Evolutionary conservation across 2,113 vertebrate genomes (phyloP).

Genomic region (Sapajus apella): DNA sequence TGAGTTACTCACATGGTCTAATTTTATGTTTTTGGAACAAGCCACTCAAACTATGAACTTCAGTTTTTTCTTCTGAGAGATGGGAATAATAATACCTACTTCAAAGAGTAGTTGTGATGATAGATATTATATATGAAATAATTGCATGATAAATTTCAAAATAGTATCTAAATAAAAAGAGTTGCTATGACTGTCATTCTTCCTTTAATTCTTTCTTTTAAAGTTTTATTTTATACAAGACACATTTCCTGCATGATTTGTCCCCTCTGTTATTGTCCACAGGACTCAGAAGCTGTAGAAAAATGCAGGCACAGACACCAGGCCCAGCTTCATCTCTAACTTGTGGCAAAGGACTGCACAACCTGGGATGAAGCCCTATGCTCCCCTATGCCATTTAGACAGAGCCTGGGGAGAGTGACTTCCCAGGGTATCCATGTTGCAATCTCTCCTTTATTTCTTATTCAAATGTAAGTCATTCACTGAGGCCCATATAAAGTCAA

Average conservation of each 20-base stretch:
- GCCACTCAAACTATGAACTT: neutral
- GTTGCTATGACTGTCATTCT: neutral
- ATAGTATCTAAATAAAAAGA: neutral
- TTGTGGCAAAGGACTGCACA: too few relatives aligned
- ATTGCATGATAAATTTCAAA: neutral
- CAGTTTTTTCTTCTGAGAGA: neutral
- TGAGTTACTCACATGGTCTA: neutral
- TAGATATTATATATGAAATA: neutral
- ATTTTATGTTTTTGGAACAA: slow-evolving; percentile 25
- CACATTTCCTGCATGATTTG: too few relatives aligned
- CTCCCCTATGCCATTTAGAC: too few relatives aligned
- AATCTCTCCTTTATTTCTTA: neutral
- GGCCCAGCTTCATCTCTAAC: too few relatives aligned
- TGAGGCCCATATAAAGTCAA: neutral
- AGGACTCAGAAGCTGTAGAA: too few relatives aligned
- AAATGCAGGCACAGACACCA: too few relatives aligned
- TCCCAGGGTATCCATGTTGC: too few relatives aligned
- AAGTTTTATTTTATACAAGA: too few relatives aligned
- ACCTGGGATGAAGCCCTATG: too few relatives aligned
- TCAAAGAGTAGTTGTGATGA: neutral
- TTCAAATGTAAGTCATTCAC: neutral
- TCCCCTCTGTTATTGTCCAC: too few relatives aligned
- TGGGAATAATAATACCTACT: neutral
- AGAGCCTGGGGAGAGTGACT: too few relatives aligned
- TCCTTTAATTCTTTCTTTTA: neutral